A percentile compares a stretch with the other conserved stretches of the same genome.
Evolutionary conservation across 2,113 vertebrate species (phyloP).

Genomic region (Speoplatyrhinus poulsoni): DNA sequence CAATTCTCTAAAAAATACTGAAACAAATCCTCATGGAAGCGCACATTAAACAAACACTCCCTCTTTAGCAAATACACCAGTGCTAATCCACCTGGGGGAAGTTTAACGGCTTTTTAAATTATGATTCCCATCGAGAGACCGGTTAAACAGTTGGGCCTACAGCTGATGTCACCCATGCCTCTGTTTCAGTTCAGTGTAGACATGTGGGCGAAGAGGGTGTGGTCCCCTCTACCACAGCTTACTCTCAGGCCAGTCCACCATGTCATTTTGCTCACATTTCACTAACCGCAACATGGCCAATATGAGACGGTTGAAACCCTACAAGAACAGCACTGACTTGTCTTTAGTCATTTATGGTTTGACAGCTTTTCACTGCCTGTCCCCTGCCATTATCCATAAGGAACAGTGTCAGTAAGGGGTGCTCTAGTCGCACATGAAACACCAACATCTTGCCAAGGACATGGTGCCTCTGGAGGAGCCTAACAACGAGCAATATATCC

Average conservation of each 20-base stretch:
- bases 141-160: constrained; percentile 51
- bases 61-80: constrained; percentile 37
- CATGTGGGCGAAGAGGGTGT: constrained; percentile 63
- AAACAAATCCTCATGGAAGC: constrained; percentile 51
- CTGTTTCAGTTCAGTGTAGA: constrained; percentile 37
- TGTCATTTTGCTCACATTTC: constrained; percentile 76
- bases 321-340: constrained; percentile 25
- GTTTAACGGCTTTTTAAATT: constrained; percentile 64
- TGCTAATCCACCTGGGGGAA: constrained; percentile 42
- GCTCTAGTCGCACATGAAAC: constrained; percentile 33
- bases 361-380: constrained; percentile 44
- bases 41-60: constrained; percentile 44
- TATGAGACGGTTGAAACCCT: constrained; percentile 63
- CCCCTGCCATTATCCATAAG: constrained; percentile 40
- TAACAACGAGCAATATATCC: constrained; percentile 4
- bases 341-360: constrained; percentile 42
- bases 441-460: constrained; percentile 57
- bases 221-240: constrained; percentile 64
- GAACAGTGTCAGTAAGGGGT: constrained; percentile 25
- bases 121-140: constrained; percentile 48
- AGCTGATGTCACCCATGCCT: constrained; percentile 51
- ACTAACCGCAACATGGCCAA: constrained; percentile 71
- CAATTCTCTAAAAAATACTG: constrained; percentile 38
- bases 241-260: constrained; percentile 57
- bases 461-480: constrained; percentile 25